Conservation (phyloP, 2,113 vertebrate species). For the Nothobranchius furzeri region DNA sequence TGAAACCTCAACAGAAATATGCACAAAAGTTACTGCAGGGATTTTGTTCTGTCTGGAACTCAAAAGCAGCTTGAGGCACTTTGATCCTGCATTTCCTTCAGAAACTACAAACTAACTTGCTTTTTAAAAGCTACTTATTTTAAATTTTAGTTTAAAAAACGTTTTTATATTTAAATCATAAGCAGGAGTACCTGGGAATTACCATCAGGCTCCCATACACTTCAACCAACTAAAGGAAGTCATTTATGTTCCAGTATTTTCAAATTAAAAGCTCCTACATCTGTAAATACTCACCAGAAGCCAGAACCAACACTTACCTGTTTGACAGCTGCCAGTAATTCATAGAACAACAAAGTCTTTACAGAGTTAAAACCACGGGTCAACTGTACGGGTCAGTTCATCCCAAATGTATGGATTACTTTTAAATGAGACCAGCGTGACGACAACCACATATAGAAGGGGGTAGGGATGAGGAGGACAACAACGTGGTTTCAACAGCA, state of each 20-base stretch:
- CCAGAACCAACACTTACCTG: slow-evolving; percentile 69
- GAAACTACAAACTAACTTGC: neutral
- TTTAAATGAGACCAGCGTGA: slow-evolving; percentile 46
- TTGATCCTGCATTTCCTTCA: neutral
- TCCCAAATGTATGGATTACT: slow-evolving; percentile 19
- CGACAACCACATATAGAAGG: slow-evolving; percentile 38
- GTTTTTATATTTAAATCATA: too few relatives aligned
- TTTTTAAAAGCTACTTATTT: neutral
- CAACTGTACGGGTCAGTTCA: slow-evolving; percentile 37
- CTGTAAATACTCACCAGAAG: slow-evolving; percentile 62
- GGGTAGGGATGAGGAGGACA: slow-evolving; percentile 11
- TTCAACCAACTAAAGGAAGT: too few relatives aligned
- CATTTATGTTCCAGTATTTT: slow-evolving; percentile 1
- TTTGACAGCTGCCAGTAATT: slow-evolving; percentile 43
- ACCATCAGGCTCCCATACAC: too few relatives aligned
- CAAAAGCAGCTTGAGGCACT: neutral
- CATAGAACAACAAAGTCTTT: slow-evolving; percentile 39
- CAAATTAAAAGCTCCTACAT: slow-evolving; percentile 12
- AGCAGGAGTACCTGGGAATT: too few relatives aligned
- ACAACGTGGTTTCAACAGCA: slow-evolving; percentile 54
- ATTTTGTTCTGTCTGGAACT: neutral
- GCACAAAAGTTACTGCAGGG: neutral
- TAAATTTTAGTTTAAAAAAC: neutral
- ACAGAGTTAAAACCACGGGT: slow-evolving; percentile 40
- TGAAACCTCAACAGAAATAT: neutral